Evolutionary conservation across 1,140 invertebrate species (phyloP).

Genomic region (Saxidomus purpurata): DNA sequence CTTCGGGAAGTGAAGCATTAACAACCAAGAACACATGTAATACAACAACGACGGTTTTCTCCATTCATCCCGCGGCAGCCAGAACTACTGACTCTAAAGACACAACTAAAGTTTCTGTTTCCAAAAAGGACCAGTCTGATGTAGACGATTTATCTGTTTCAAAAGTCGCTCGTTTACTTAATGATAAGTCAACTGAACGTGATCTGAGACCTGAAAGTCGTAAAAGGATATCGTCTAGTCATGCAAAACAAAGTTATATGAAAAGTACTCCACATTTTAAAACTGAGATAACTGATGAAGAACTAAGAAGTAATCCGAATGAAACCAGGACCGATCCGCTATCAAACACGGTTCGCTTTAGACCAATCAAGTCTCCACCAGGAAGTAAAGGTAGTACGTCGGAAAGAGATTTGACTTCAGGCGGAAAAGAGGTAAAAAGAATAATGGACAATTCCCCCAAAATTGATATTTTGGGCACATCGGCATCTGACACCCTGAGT

Average conservation of each 20-base stretch:
- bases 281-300: not conserved
- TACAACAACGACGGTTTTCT: not conserved
- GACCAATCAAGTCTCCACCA: conserved; percentile 12
- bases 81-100: not conserved
- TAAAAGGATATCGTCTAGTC: not conserved
- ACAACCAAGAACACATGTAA: not conserved
- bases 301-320: not conserved
- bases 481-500: not conserved
- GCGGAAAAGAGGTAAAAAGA: conserved; percentile 45
- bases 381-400: conserved; percentile 26
- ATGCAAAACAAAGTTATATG: not conserved
- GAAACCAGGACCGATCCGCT: not conserved
- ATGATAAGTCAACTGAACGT: not conserved
- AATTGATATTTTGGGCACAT: not conserved
- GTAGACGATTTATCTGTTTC: not conserved
- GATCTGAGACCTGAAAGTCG: not conserved
- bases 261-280: not conserved
- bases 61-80: not conserved
- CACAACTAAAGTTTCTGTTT: not conserved
- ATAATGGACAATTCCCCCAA: conserved; percentile 24
- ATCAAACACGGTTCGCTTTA: not conserved
- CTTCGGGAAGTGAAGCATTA: conserved; percentile 62
- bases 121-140: not conserved
- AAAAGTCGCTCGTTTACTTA: not conserved
- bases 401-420: conserved; percentile 52